These are phyloP conservation scores for Carollia perspicillata DNA, from an alignment of 2,113 vertebrate genomes.

Conservation along the genomic window DNA sequence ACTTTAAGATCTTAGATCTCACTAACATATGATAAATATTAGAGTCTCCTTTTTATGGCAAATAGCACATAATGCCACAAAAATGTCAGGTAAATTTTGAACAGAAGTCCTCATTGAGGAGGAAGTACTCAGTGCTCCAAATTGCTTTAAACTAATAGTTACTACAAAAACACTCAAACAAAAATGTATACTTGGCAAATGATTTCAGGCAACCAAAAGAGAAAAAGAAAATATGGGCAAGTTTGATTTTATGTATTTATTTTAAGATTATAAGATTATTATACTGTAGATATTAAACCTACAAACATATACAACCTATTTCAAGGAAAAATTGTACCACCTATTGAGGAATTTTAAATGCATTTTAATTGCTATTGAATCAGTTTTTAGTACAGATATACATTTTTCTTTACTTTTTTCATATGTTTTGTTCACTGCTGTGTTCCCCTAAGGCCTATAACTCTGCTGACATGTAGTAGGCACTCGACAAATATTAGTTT, in stretches of 20 bases:
- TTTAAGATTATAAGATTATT: neutral
- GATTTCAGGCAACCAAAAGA: neutral
- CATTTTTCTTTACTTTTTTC: neutral
- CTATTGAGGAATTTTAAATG: conserved; percentile 19
- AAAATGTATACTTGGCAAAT: conserved; percentile 23
- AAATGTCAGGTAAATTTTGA: neutral
- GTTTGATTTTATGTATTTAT: neutral
- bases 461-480: neutral
- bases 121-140: neutral
- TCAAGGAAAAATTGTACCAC: conserved; percentile 7
- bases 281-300: neutral
- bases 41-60: neutral
- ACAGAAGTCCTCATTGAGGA: neutral
- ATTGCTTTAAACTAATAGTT: conserved; percentile 31
- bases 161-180: neutral
- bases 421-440: neutral
- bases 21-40: neutral
- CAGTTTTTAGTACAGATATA: conserved; percentile 24
- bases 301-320: neutral
- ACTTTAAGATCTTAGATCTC: neutral
- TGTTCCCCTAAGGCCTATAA: neutral
- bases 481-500: conserved; percentile 10
- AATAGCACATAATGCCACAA: neutral
- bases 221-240: neutral
- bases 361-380: neutral